Evolutionary conservation across 2,113 vertebrate species (phyloP).

Genomic region (Halichoeres trimaculatus): DNA sequence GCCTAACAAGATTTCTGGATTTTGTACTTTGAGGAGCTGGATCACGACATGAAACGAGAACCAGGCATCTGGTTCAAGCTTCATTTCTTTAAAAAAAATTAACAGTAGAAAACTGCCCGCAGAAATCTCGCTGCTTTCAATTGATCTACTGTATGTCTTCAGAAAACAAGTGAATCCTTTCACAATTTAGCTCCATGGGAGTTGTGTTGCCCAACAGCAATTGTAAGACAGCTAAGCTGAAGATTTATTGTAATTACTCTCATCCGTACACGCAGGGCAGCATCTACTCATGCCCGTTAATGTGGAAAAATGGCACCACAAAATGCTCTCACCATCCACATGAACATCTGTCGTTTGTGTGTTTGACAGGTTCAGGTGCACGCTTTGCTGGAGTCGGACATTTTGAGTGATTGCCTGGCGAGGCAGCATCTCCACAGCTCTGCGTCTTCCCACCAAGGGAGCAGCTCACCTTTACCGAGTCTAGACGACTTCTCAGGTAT

Average conservation of each 20-base stretch:
- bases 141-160: constrained; percentile 57
- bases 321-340: not conserved
- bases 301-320: not conserved
- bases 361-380: constrained; percentile 62
- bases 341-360: constrained; percentile 29
- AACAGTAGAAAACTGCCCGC: constrained; percentile 57
- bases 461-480: constrained; percentile 50
- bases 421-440: constrained; percentile 72
- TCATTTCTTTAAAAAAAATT: constrained; percentile 49
- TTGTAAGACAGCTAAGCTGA: constrained; percentile 29
- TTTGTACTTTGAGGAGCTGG: constrained; percentile 43
- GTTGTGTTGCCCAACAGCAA: constrained; percentile 31
- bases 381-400: constrained; percentile 59
- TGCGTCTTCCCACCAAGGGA: constrained; percentile 47
- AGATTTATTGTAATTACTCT: constrained; percentile 44
- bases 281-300: constrained; percentile 9
- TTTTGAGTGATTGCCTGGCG: constrained; percentile 70
- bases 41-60: constrained; percentile 50
- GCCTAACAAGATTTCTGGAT: constrained; percentile 56
- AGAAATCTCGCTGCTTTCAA: constrained; percentile 45
- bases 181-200: constrained; percentile 24
- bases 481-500: constrained; percentile 73
- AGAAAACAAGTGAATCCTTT: constrained; percentile 42
- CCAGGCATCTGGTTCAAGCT: constrained; percentile 51
- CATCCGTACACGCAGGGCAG: constrained; percentile 19